Conservation (phyloP, 2,888 invertebrate genomes). For the Epirrhoe alternata region DNA sequence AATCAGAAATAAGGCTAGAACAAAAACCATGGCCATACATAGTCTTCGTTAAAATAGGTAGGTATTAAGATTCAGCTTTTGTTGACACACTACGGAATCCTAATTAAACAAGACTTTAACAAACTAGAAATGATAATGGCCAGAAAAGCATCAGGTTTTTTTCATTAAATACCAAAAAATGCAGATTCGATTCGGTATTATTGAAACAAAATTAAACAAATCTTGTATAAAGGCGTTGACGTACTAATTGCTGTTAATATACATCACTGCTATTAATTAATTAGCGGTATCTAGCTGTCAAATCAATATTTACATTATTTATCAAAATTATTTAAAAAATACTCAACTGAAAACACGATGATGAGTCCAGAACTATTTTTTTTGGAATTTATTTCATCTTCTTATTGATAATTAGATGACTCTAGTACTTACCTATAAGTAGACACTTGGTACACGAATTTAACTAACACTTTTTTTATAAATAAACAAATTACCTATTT, state of each 20-base stretch:
- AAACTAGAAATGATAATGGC: conserved; percentile 36
- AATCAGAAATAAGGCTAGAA: too few relatives aligned
- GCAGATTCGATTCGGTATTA: conserved; percentile 36
- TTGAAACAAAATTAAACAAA: conserved; percentile 26
- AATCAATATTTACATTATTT: conserved; percentile 11
- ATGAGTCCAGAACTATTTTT: not conserved
- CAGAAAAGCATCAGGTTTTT: conserved; percentile 27
- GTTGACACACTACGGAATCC: conserved; percentile 5
- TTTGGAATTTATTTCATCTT: not conserved
- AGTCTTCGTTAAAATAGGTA: too few relatives aligned
- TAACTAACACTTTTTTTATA: too few relatives aligned
- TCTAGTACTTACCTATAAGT: too few relatives aligned
- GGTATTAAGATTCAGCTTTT: not conserved
- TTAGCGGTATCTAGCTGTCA: conserved; percentile 15
- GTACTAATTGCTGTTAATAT: conserved; percentile 33
- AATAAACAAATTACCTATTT: too few relatives aligned
- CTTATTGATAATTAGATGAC: too few relatives aligned
- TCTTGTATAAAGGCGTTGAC: conserved; percentile 34
- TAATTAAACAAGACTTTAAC: conserved; percentile 31
- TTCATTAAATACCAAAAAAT: conserved; percentile 35
- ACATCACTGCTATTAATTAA: conserved; percentile 25
- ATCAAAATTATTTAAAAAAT: not conserved
- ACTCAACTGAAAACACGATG: not conserved
- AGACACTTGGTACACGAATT: too few relatives aligned
- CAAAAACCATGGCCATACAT: too few relatives aligned